Evolutionary conservation across 1,140 invertebrate genomes (phyloP).

Genomic region (Orchestia grillus): DNA sequence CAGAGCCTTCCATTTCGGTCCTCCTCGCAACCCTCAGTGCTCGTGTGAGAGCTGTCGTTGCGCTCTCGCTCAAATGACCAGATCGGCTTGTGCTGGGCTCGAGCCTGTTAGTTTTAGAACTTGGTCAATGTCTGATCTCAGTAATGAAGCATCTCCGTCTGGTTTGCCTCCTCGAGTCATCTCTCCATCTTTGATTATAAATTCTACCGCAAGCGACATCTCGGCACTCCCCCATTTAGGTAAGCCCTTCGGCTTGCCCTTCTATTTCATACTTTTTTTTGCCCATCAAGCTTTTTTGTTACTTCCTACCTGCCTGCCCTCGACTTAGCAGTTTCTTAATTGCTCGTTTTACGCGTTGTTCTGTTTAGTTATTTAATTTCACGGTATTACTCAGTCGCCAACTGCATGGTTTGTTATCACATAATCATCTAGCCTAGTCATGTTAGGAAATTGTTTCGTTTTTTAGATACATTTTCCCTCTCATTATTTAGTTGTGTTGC

Average conservation of each 20-base stretch:
- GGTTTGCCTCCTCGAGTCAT: conserved; percentile 48
- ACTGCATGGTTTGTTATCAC: background rate
- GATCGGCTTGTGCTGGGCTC: conserved; percentile 66
- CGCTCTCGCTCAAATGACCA: conserved; percentile 72
- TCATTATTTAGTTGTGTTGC: background rate
- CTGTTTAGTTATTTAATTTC: background rate
- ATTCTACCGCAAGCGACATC: conserved; percentile 64
- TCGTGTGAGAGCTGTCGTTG: conserved; percentile 79
- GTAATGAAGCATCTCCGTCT: conserved; percentile 9
- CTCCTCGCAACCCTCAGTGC: conserved; percentile 82
- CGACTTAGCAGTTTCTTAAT: background rate
- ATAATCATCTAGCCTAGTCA: background rate
- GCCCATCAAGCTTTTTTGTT: background rate
- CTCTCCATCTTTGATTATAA: conserved; percentile 59
- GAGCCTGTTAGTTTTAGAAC: conserved; percentile 58
- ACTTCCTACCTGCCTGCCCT: background rate
- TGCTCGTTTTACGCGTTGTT: background rate
- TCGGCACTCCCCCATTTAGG: conserved; percentile 63
- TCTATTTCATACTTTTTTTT: background rate
- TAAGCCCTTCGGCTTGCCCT: conserved; percentile 61
- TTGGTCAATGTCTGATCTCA: conserved; percentile 63
- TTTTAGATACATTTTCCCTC: background rate
- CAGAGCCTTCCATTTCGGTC: conserved; percentile 82
- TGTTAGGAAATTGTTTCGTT: background rate
- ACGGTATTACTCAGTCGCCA: background rate